Evolutionary conservation across 2,113 vertebrate genomes (phyloP).

Genomic region (Percina caprodes): DNA sequence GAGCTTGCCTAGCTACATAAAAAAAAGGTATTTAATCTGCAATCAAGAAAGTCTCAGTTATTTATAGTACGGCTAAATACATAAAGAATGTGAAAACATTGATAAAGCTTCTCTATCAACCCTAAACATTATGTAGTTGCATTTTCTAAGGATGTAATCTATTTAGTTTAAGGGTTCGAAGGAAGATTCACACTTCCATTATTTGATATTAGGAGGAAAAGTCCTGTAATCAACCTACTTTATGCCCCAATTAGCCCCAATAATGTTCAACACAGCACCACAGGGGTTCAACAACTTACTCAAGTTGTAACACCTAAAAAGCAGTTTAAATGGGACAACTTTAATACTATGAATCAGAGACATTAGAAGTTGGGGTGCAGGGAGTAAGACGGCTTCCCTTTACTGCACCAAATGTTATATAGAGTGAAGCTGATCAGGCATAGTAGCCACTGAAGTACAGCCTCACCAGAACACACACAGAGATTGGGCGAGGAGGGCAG

Average conservation of each 20-base stretch:
- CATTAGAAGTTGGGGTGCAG: no score
- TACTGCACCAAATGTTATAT: slow-evolving; percentile 81
- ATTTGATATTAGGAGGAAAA: slow-evolving; percentile 22
- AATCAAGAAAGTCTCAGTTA: neutral
- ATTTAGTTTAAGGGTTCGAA: neutral
- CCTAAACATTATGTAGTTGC: neutral
- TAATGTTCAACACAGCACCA: slow-evolving; percentile 43
- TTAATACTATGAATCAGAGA: neutral
- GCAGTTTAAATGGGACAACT: slow-evolving; percentile 13
- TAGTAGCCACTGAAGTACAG: slow-evolving; percentile 90
- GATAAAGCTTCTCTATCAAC: neutral
- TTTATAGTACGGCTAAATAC: neutral
- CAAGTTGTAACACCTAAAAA: slow-evolving; percentile 26
- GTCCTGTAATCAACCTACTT: slow-evolving; percentile 47
- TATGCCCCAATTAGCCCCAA: slow-evolving; percentile 65
- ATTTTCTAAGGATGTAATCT: neutral
- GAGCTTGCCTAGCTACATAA: neutral
- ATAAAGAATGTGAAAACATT: neutral
- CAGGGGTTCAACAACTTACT: slow-evolving; percentile 38
- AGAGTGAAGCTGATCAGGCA: slow-evolving; percentile 97
- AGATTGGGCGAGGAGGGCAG: slow-evolving; percentile 86
- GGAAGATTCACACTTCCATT: slow-evolving; percentile 10
- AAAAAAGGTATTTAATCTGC: no score
- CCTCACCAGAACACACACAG: slow-evolving; percentile 88
- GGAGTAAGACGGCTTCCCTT: no score